These are phyloP conservation scores for Lasioglossum zephyrum DNA, from an alignment of 2,888 invertebrate genomes.

Conservation along the genomic window DNA sequence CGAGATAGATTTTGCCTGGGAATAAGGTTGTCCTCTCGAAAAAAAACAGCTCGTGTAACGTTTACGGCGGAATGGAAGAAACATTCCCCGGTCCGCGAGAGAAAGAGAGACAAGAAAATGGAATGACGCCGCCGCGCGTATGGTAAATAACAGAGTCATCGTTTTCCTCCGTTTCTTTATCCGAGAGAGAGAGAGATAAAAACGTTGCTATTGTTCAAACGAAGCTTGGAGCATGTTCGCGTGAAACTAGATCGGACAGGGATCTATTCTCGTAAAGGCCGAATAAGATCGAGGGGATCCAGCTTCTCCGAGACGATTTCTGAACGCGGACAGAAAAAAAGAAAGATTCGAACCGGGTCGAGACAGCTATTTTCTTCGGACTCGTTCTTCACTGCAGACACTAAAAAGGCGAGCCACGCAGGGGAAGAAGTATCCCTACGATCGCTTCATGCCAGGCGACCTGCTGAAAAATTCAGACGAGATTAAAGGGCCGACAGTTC, in stretches of 20 bases:
- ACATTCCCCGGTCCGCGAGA: background rate
- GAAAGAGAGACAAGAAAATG: background rate
- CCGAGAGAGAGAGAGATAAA: background rate
- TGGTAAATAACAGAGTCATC: background rate
- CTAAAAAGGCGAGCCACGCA: conserved; percentile 32
- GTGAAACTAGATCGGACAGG: background rate
- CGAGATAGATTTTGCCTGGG: conserved; percentile 44
- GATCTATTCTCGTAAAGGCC: background rate
- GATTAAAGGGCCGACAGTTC: background rate
- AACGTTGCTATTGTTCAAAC: background rate
- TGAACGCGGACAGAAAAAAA: background rate
- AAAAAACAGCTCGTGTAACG: conserved; percentile 22
- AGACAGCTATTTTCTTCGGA: conserved; percentile 22
- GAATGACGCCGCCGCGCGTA: background rate
- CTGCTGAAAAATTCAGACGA: background rate
- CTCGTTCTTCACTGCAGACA: conserved; percentile 4
- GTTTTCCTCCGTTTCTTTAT: background rate
- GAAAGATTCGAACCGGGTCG: conserved; percentile 15
- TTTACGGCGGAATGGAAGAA: conserved; percentile 13
- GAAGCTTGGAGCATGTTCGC: background rate
- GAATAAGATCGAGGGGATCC: conserved; percentile 10
- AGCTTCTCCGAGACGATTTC: background rate
- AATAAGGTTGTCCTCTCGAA: conserved; percentile 42
- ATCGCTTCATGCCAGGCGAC: background rate
- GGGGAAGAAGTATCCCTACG: background rate